Percentiles rank a stretch among this genome's conserved stretches.
Conservation (phyloP, 2,113 vertebrate species). For the Mus musculus region GRCm39 chr4:70077001-70077500, state of each 20-base stretch:
- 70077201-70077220: neutral
- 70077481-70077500: neutral
- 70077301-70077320: neutral
- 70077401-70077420: neutral
- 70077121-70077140: neutral
- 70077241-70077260: neutral
- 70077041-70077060: neutral
- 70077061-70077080: neutral
- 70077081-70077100: neutral
- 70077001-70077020: neutral
- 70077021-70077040: too few species aligned
- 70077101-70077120: neutral
- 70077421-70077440: neutral
- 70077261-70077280: neutral
- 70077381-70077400: neutral
- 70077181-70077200: neutral
- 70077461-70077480: slow-evolving; percentile 29
- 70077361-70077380: neutral
- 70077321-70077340: fast-evolving
- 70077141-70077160: neutral
- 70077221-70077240: fast-evolving
- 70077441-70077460: neutral
- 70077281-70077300: neutral
- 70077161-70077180: neutral
- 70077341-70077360: neutral